These are phyloP conservation scores for Ceyx margarethae DNA, from an alignment of 2,113 vertebrate species.

Conservation along the genomic window DNA sequence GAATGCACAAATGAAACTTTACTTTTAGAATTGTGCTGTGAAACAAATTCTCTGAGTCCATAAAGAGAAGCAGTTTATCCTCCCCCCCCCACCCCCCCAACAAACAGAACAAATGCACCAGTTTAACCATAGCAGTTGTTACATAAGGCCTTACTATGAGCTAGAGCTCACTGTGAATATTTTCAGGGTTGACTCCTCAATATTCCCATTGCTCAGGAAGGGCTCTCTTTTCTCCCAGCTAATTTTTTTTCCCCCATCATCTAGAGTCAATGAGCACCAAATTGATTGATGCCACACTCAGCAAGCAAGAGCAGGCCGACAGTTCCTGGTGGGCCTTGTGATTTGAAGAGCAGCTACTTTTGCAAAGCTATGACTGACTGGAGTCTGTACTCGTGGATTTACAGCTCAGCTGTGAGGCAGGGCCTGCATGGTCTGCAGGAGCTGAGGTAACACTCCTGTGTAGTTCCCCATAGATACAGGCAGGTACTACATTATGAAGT, in stretches of 20 bases:
- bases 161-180: background rate
- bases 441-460: background rate
- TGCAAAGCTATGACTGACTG: background rate
- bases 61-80: background rate
- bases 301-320: fast-evolving
- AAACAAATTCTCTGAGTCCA: background rate
- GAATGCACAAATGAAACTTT: background rate
- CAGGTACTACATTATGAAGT: background rate
- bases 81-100: too few species aligned
- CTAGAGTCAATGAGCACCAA: background rate
- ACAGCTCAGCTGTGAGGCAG: background rate
- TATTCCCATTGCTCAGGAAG: background rate
- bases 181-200: background rate
- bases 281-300: background rate
- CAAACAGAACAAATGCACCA: too few species aligned
- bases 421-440: background rate
- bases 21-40: background rate
- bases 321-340: background rate
- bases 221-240: background rate
- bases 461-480: background rate
- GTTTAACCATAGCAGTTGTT: background rate
- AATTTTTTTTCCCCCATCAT: background rate
- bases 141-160: background rate
- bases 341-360: background rate
- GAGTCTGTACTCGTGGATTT: background rate